phyloP scores from a whole-genome alignment of 2,113 vertebrate genomes.

The Trachemys scripta region DNA sequence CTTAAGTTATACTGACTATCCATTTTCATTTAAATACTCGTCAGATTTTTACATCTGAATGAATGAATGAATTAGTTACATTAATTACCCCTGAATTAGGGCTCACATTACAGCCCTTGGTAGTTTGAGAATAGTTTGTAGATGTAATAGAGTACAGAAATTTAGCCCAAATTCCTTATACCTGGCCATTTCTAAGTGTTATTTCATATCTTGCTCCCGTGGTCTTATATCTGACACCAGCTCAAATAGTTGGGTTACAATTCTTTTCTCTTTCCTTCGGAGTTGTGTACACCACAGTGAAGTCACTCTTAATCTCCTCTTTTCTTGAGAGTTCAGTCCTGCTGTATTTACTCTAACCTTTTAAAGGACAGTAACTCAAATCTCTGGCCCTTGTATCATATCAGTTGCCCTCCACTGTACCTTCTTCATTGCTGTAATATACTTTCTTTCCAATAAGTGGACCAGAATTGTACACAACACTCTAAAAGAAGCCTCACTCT shows the following conservation, averaged over 20 bases:
- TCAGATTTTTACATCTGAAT: background rate
- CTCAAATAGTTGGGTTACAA: background rate
- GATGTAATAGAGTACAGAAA: background rate
- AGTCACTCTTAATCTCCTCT: background rate
- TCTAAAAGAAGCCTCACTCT: background rate
- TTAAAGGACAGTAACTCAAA: background rate
- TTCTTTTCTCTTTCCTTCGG: background rate
- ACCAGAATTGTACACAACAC: background rate
- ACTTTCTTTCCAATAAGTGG: background rate
- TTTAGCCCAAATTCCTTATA: background rate
- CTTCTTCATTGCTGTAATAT: background rate
- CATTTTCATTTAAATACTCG: background rate
- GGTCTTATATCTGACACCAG: background rate
- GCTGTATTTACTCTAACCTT: background rate
- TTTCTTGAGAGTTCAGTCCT: background rate
- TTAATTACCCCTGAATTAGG: too few species aligned
- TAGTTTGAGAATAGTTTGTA: background rate
- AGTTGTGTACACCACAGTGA: accelerated
- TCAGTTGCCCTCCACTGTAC: background rate
- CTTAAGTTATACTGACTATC: background rate
- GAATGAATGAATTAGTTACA: background rate
- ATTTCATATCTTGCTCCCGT: background rate
- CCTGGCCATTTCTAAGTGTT: background rate
- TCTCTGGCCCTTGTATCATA: background rate
- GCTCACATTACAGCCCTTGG: background rate